Evolutionary conservation across 2,113 vertebrate species (phyloP), one percentile per base, ranked within the genome.

Genomic region (Ascaphus truei): DNA sequence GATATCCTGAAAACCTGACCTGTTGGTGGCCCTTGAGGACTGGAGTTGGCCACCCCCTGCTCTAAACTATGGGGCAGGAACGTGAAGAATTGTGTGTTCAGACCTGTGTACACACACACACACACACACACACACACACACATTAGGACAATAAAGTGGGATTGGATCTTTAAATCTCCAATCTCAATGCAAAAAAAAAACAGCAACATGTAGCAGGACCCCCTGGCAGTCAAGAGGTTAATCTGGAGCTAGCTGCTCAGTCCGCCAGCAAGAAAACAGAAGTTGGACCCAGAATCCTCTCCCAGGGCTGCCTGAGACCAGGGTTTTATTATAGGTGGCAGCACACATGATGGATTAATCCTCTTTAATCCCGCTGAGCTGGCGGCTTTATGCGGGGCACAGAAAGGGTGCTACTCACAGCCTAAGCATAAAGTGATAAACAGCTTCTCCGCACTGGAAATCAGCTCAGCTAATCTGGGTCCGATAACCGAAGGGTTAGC

Each of bases 271-370:
- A 30, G 36, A 48, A 65, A 65, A 33, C 62, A 29, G 34, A 37
- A 18, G 3, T n/a, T 12, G 34, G 31, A 10, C 15, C n/a, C 16
- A 22, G 31, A 39, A 48, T 25, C 52, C 53, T n/a, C 20, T 33
- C 52, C 20, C 47, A 7, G 20, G 25, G 20, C 18, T 25, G 22
- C 9, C 53, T 9, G 9, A 18, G 29, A 59, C 39, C 15, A 5
- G 15, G 13, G 12, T 23, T 16, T 67, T 23, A 50, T 33, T 16
- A 12, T 3, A 20, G 26, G 41, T 27, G 62, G 62, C 34, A 4
- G 34, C 11, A 26, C 63, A 66, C 56, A 37, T 67, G 64, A 67
- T 67, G 22, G 18, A 50, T 50, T 59, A 68, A 68, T 59, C 65
- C 25, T n/a, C 5, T 4, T 2, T 68, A 68, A 68, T 68, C 55